Conservation (phyloP, 2,797 vertebrate species). For the Cichlasoma orientale region DNA sequence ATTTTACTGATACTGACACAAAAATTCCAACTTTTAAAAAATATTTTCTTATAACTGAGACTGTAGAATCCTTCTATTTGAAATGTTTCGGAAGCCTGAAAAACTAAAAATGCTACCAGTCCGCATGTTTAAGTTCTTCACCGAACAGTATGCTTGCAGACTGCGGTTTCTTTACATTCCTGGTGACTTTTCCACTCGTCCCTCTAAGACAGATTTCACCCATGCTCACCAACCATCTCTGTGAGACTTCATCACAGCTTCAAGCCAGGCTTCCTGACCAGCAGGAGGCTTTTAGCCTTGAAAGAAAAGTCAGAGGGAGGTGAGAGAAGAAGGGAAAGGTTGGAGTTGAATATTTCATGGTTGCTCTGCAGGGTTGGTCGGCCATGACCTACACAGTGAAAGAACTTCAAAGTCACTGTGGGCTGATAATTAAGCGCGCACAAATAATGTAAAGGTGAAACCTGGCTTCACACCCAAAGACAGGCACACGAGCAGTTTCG, state of each 20-base stretch:
- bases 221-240: slow-evolving; percentile 34
- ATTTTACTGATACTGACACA: background rate
- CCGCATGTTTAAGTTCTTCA: background rate
- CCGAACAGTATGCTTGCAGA: background rate
- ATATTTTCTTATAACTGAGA: background rate
- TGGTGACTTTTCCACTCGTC: slow-evolving; percentile 47
- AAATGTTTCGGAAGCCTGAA: background rate
- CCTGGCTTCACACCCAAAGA: slow-evolving; percentile 14
- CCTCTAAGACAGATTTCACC: slow-evolving; percentile 6
- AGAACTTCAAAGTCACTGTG: slow-evolving; percentile 57
- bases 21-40: background rate
- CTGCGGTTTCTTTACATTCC: slow-evolving; percentile 2
- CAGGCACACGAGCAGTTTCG: background rate
- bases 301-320: slow-evolving; percentile 38
- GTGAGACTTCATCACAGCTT: slow-evolving; percentile 57
- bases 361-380: slow-evolving; percentile 50
- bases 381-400: slow-evolving; percentile 28
- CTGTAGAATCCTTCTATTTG: background rate
- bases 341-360: slow-evolving; percentile 77
- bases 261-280: slow-evolving; percentile 58
- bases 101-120: background rate
- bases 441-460: slow-evolving; percentile 39
- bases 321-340: slow-evolving; percentile 62
- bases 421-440: slow-evolving; percentile 25
- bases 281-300: slow-evolving; percentile 50